phyloP scores from a whole-genome alignment of 2,113 vertebrate species.

The Equus quagga region DNA sequence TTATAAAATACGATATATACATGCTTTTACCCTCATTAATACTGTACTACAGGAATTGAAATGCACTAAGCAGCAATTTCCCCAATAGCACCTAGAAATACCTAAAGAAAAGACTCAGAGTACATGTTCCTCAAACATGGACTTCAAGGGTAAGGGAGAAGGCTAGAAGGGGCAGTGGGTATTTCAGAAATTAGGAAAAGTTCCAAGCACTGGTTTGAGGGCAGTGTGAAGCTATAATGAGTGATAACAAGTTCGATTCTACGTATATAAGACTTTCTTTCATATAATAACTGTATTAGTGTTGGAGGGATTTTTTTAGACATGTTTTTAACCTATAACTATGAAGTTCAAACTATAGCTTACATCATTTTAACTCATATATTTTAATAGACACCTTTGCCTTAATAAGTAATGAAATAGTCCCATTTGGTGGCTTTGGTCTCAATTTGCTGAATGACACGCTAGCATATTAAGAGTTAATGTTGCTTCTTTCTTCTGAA shows the following conservation, averaged over 20 bases:
- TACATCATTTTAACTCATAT: not conserved
- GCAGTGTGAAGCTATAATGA: not conserved
- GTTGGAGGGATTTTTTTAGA: not conserved
- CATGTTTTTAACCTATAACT: not conserved
- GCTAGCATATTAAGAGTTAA: not conserved
- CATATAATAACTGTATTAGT: not conserved
- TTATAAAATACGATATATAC: not conserved
- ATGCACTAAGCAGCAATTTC: not conserved
- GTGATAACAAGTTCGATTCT: not conserved
- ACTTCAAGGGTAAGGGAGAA: not conserved
- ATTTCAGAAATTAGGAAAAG: not conserved
- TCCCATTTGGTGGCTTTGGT: not conserved
- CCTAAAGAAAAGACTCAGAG: not conserved
- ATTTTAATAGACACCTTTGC: conserved; percentile 19
- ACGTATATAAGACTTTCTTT: not conserved
- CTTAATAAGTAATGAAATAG: not conserved
- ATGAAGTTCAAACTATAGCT: not conserved
- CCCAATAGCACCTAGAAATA: not conserved
- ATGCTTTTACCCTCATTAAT: conserved; percentile 28
- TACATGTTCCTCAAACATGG: not conserved
- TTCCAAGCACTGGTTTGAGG: not conserved
- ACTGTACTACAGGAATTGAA: conserved; percentile 6
- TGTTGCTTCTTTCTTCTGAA: not conserved
- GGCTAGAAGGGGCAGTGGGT: not conserved
- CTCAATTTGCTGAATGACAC: not conserved